A percentile compares a stretch with the other conserved stretches of the same genome.
phyloP scores from a whole-genome alignment of 23 tunicate species.

The Trididemnum clinides region DNA sequence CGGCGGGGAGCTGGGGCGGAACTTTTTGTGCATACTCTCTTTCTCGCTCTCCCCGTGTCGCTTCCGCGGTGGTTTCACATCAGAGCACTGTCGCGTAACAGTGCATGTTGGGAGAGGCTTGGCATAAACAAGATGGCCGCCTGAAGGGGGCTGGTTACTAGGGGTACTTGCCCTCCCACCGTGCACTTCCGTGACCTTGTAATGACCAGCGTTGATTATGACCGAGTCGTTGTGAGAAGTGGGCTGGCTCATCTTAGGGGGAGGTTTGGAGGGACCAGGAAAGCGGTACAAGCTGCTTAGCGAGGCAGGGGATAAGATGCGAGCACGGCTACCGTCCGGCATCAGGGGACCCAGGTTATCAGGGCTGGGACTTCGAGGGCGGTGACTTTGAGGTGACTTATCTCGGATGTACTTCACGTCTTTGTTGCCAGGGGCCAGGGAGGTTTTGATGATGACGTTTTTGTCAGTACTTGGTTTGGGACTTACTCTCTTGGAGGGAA shows the following conservation, averaged over 20 bases:
- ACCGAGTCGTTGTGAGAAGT: constrained; percentile 2
- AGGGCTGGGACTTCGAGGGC: background rate
- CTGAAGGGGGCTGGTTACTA: background rate
- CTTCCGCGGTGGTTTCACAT: background rate
- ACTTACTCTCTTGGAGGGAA: background rate
- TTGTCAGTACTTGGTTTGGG: background rate
- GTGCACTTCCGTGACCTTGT: constrained; percentile 42
- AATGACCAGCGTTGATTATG: constrained; percentile 57
- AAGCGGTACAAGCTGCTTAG: constrained; percentile 42
- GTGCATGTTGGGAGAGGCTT: constrained; percentile 17
- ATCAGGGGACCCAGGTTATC: constrained; percentile 55
- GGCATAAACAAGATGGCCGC: constrained; percentile 25
- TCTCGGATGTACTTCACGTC: constrained; percentile 58
- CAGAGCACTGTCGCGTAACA: background rate
- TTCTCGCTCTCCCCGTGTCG: background rate
- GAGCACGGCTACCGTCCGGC: constrained; percentile 71
- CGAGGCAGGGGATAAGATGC: constrained; percentile 23
- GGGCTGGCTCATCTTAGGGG: background rate
- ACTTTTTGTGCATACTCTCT: background rate
- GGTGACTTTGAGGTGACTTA: constrained; percentile 1
- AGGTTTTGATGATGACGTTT: constrained; percentile 12
- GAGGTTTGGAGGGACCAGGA: constrained; percentile 30
- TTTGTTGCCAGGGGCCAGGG: background rate
- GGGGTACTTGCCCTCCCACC: background rate
- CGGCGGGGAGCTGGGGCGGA: background rate